Evolutionary conservation across 1,140 invertebrate species (phyloP).

Genomic region (Aporrectodea caliginosa): DNA sequence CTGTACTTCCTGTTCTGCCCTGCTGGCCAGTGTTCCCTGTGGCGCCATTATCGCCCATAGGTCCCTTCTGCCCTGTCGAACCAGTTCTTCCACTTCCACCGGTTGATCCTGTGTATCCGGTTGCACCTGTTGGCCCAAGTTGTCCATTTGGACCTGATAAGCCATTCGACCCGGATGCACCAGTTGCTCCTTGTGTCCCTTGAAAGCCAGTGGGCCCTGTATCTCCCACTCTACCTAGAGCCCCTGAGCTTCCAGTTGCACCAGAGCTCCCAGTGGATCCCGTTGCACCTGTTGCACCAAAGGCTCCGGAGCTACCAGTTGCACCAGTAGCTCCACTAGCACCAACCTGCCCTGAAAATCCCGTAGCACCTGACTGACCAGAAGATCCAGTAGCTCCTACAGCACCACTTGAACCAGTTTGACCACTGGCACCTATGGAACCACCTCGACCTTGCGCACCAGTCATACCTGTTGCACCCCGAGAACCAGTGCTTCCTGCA

Average conservation of each 20-base stretch:
- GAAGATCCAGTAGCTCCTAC: background rate
- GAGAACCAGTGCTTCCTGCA: background rate
- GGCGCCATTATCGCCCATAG: background rate
- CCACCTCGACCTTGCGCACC: background rate
- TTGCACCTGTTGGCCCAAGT: constrained; percentile 1
- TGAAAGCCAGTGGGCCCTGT: background rate
- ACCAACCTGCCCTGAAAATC: background rate
- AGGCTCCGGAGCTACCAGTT: constrained; percentile 1
- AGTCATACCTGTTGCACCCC: background rate
- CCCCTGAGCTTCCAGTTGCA: constrained; percentile 11
- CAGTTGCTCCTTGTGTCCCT: constrained; percentile 1
- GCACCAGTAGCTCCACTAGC: background rate
- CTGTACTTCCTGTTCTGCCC: constrained; percentile 14
- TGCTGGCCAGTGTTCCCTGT: background rate
- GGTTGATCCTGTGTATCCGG: constrained; percentile 9
- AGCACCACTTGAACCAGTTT: background rate
- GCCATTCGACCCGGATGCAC: background rate
- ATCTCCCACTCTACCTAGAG: background rate
- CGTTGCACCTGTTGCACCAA: constrained; percentile 4
- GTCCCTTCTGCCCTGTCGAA: background rate
- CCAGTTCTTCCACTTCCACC: background rate
- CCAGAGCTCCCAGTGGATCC: background rate
- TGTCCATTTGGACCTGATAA: background rate
- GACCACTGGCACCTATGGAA: background rate
- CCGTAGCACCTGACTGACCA: background rate